phyloP scores from a whole-genome alignment of 2,797 vertebrate species.

The Chrysocyon brachyurus region DNA sequence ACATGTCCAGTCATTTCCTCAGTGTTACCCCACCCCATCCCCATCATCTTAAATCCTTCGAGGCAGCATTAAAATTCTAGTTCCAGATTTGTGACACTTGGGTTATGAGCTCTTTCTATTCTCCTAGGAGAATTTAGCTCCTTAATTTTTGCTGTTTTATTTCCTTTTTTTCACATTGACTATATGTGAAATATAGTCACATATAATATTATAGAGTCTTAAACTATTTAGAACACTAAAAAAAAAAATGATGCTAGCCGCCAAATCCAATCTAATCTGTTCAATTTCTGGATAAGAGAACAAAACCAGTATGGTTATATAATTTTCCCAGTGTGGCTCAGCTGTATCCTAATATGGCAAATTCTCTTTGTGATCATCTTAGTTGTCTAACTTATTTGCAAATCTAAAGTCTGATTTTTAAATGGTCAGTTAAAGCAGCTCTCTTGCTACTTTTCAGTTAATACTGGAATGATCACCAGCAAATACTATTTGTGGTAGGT shows the following conservation, averaged over 20 bases:
- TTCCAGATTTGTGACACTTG: not conserved
- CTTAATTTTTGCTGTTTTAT: not conserved
- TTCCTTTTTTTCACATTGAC: not conserved
- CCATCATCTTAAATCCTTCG: not conserved
- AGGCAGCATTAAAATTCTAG: not conserved
- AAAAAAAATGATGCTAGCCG: too few species aligned
- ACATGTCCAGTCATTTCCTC: not conserved
- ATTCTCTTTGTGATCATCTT: not conserved
- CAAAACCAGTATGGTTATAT: not conserved
- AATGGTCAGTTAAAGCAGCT: not conserved
- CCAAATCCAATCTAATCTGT: not conserved
- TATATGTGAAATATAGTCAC: too few species aligned
- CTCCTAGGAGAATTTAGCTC: not conserved
- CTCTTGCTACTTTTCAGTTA: not conserved
- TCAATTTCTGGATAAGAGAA: not conserved
- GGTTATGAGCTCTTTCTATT: not conserved
- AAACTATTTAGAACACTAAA: not conserved
- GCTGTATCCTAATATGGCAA: not conserved
- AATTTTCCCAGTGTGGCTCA: not conserved
- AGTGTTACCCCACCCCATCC: rapidly evolving
- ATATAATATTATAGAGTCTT: not conserved
- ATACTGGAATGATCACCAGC: not conserved
- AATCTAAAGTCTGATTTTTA: not conserved
- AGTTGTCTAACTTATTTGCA: not conserved
- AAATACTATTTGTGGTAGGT: not conserved